A percentile compares a stretch with the other conserved stretches of the same genome.
phyloP scores from a whole-genome alignment of 2,888 invertebrate species.

The Bembecia ichneumoniformis region DNA sequence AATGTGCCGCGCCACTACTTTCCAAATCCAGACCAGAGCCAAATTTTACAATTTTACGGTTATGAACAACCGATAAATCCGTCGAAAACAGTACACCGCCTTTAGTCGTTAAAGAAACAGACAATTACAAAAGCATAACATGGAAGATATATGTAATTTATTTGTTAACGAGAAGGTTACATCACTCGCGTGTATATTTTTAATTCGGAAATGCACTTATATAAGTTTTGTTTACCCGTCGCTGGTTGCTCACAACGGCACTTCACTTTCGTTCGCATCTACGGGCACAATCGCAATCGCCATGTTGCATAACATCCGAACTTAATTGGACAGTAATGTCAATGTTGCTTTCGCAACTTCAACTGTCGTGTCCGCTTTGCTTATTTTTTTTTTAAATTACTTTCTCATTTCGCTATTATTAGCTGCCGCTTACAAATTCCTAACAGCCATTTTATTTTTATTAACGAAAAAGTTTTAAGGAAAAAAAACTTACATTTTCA shows the following conservation, averaged over 20 bases:
- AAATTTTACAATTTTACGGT: no score
- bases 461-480: no score
- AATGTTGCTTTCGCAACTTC: slow-evolving; percentile 63
- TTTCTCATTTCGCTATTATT: neutral
- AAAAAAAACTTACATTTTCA: no score
- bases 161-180: neutral
- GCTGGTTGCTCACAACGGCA: slow-evolving; percentile 24
- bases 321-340: slow-evolving; percentile 61
- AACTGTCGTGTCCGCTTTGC: slow-evolving; percentile 33
- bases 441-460: no score
- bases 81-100: no score
- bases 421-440: no score
- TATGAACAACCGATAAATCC: no score
- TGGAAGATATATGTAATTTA: neutral
- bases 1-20: no score
- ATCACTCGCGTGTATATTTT: slow-evolving; percentile 6
- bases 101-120: no score
- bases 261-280: slow-evolving; percentile 58
- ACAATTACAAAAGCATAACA: neutral
- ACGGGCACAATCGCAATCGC: slow-evolving; percentile 5
- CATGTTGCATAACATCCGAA: slow-evolving; percentile 41
- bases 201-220: slow-evolving; percentile 47
- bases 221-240: slow-evolving; percentile 58
- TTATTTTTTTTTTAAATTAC: slow-evolving; percentile 7
- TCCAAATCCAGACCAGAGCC: no score